Percentiles rank a stretch among this genome's conserved stretches.
These are phyloP conservation scores for Smittia aterrima DNA, from an alignment of 2,888 invertebrate genomes.

Conservation along the genomic window DNA sequence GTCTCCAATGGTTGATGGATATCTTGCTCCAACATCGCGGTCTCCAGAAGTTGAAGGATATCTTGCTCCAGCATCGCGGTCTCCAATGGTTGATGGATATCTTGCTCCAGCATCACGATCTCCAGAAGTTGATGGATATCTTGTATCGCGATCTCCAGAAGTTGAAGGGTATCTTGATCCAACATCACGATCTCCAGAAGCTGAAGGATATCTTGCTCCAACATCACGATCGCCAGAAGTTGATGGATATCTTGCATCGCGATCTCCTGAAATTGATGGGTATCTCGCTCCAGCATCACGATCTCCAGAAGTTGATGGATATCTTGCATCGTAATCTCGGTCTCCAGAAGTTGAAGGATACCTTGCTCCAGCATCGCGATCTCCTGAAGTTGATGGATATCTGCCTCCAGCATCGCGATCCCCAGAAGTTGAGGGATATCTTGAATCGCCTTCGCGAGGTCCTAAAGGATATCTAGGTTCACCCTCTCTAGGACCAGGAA, in stretches of 20 bases:
- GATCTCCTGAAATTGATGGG: not conserved
- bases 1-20: not conserved
- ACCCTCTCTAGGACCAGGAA: not conserved
- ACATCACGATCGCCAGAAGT: not conserved
- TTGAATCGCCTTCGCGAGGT: not conserved
- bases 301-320: conserved; percentile 15
- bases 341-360: not conserved
- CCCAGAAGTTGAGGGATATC: not conserved
- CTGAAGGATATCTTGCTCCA: not conserved
- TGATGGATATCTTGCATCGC: not conserved
- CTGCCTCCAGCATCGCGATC: too few species aligned
- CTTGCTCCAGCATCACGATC: not conserved
- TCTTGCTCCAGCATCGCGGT: not conserved
- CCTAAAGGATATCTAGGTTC: not conserved
- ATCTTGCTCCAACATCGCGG: not conserved
- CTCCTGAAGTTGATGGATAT: not conserved
- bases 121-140: not conserved
- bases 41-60: not conserved
- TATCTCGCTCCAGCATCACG: conserved; percentile 4
- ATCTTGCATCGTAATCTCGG: not conserved
- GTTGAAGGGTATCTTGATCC: not conserved
- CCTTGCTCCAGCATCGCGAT: not conserved
- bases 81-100: not conserved
- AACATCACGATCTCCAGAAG: not conserved
- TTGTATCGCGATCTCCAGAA: not conserved